Conservation (phyloP, 1,140 invertebrate genomes). For the Maconellicoccus hirsutus region DNA sequence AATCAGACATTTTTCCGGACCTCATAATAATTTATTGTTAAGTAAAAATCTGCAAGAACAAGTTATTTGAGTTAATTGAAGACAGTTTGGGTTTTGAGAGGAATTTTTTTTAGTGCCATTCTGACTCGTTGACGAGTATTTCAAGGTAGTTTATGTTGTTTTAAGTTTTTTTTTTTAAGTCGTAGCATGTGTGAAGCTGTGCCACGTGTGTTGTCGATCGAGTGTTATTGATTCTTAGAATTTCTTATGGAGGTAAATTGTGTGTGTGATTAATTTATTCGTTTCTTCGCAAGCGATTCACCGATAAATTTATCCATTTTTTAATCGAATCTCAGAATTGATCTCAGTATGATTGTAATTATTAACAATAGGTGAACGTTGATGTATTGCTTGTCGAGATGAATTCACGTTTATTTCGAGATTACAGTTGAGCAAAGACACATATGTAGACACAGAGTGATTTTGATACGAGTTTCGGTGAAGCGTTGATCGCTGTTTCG, state of each 20-base stretch:
- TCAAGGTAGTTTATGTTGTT: conserved; percentile 7
- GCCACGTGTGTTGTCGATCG: neutral
- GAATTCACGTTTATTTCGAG: too few species aligned
- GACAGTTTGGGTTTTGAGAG: conserved; percentile 13
- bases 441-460: too few species aligned
- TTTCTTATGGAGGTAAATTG: neutral
- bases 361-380: neutral
- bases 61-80: neutral
- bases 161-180: neutral
- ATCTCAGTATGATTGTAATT: conserved; percentile 9
- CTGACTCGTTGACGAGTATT: neutral
- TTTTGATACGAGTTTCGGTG: too few species aligned
- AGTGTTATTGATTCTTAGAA: conserved; percentile 4
- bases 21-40: conserved; percentile 69
- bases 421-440: too few species aligned
- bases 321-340: conserved; percentile 2
- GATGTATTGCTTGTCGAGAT: neutral
- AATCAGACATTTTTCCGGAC: conserved; percentile 69
- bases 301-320: neutral
- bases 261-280: neutral
- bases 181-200: neutral
- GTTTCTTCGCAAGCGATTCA: neutral
- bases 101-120: neutral
- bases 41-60: conserved; percentile 65
- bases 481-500: too few species aligned